phyloP scores from a whole-genome alignment of 1,140 invertebrate species.

The Asobara japonica region DNA sequence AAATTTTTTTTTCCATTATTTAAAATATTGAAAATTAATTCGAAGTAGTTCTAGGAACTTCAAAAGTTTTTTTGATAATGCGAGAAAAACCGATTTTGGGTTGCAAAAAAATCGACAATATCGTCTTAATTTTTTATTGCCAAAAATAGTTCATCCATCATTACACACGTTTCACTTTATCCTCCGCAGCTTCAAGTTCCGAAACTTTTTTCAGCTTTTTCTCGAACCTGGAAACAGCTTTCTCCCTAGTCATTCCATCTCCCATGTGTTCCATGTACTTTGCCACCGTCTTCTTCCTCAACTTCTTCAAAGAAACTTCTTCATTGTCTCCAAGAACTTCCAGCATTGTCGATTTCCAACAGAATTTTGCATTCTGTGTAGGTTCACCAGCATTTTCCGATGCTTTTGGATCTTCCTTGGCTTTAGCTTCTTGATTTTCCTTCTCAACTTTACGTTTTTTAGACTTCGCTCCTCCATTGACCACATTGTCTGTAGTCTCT shows the following conservation, averaged over 20 bases:
- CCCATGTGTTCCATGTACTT: slow-evolving; percentile 50
- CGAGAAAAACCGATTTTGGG: too few relatives aligned
- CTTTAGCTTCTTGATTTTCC: slow-evolving; percentile 27
- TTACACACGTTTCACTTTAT: slow-evolving; percentile 47
- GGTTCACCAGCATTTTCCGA: background rate
- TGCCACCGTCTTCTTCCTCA: slow-evolving; percentile 59
- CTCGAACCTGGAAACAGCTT: slow-evolving; percentile 56
- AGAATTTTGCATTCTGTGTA: slow-evolving; percentile 48
- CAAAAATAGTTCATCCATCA: background rate
- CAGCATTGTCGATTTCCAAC: slow-evolving; percentile 58
- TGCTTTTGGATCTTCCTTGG: background rate
- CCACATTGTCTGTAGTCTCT: background rate
- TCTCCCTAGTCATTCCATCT: slow-evolving; percentile 47
- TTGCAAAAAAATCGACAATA: too few relatives aligned
- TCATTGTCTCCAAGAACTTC: slow-evolving; percentile 54
- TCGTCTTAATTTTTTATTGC: background rate
- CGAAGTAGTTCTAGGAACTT: too few relatives aligned
- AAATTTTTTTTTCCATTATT: too few relatives aligned
- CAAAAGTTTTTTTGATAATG: too few relatives aligned
- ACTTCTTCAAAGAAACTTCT: slow-evolving; percentile 60
- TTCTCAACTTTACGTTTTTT: too few relatives aligned
- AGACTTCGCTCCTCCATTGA: too few relatives aligned
- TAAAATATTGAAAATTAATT: too few relatives aligned
- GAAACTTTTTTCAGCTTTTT: slow-evolving; percentile 62
- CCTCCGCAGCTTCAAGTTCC: slow-evolving; percentile 44